These are phyloP conservation scores for Limonius californicus DNA, from an alignment of 1,140 invertebrate species.

Conservation along the genomic window DNA sequence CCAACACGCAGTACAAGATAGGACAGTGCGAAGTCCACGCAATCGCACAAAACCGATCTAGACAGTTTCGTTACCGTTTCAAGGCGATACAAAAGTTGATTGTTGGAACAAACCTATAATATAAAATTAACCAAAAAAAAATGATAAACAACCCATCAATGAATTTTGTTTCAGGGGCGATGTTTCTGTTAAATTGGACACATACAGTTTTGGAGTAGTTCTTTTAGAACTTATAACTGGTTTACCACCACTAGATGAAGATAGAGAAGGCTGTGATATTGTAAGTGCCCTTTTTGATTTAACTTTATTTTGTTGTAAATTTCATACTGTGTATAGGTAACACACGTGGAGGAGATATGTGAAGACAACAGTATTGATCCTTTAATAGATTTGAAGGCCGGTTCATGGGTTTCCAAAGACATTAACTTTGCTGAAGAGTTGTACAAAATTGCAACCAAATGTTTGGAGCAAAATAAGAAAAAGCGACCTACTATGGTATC, in stretches of 20 bases:
- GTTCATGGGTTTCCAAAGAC: slow-evolving; percentile 36
- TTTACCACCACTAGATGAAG: slow-evolving; percentile 56
- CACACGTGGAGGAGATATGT: slow-evolving; percentile 43
- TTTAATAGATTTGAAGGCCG: slow-evolving; percentile 37
- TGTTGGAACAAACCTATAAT: too few relatives aligned
- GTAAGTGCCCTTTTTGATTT: slow-evolving; percentile 34
- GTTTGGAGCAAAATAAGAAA: slow-evolving; percentile 47
- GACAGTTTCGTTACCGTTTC: too few relatives aligned
- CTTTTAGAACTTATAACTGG: slow-evolving; percentile 68
- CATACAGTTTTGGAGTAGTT: slow-evolving; percentile 75
- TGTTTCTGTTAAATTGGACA: slow-evolving; percentile 69
- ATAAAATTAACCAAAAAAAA: neutral
- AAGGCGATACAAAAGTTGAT: too few relatives aligned
- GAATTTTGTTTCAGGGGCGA: slow-evolving; percentile 51
- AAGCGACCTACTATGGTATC: slow-evolving; percentile 40
- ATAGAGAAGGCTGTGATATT: slow-evolving; percentile 52
- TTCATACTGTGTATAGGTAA: slow-evolving; percentile 23
- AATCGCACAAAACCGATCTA: too few relatives aligned
- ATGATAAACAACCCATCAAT: too few relatives aligned
- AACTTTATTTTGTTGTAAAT: neutral
- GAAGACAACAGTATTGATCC: slow-evolving; percentile 29
- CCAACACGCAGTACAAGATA: too few relatives aligned
- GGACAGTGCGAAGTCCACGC: too few relatives aligned
- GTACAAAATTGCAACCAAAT: slow-evolving; percentile 40
- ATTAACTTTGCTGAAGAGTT: slow-evolving; percentile 40